Percentiles rank a stretch among this genome's conserved stretches.
These are phyloP conservation scores for Sparidentex hasta DNA, from an alignment of 2,797 vertebrate species.

Conservation along the genomic window DNA sequence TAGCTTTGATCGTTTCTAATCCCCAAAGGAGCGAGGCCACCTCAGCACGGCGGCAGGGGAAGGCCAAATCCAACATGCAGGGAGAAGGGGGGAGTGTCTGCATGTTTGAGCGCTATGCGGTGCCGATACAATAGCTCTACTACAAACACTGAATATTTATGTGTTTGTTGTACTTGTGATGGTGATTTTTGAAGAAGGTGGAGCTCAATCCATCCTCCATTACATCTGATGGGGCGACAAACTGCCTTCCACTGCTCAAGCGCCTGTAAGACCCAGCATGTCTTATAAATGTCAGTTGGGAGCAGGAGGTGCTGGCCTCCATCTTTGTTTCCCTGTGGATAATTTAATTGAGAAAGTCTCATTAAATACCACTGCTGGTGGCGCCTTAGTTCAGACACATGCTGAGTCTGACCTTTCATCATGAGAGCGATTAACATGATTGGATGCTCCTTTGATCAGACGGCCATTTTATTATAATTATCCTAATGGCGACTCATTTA, in stretches of 20 bases:
- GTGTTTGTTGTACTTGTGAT: neutral
- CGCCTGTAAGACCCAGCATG: slow-evolving; percentile 33
- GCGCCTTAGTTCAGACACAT: slow-evolving; percentile 51
- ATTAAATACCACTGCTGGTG: slow-evolving; percentile 62
- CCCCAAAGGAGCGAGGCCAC: slow-evolving; percentile 59
- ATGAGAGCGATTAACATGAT: slow-evolving; percentile 72
- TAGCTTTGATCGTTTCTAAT: slow-evolving; percentile 78
- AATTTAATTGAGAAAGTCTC: slow-evolving; percentile 75
- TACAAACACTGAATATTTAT: slow-evolving; percentile 20
- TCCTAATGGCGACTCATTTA: slow-evolving; percentile 61
- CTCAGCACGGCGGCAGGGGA: slow-evolving; percentile 18
- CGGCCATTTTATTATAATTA: slow-evolving; percentile 69
- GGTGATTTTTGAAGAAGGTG: slow-evolving; percentile 8
- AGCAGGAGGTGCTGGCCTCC: slow-evolving; percentile 23
- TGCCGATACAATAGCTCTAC: slow-evolving; percentile 14
- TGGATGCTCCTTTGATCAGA: slow-evolving; percentile 70
- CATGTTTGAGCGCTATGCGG: slow-evolving; percentile 8
- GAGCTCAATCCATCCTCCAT: slow-evolving; percentile 11
- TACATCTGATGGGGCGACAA: slow-evolving; percentile 42
- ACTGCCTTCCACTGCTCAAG: slow-evolving; percentile 29
- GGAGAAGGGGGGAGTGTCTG: neutral
- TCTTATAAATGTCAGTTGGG: slow-evolving; percentile 54
- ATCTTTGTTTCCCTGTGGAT: slow-evolving; percentile 69
- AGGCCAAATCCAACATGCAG: slow-evolving; percentile 43
- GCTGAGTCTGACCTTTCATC: slow-evolving; percentile 75